These are phyloP conservation scores for Rousettus leschenaultii DNA, from an alignment of 2,113 vertebrate species.

Conservation along the genomic window DNA sequence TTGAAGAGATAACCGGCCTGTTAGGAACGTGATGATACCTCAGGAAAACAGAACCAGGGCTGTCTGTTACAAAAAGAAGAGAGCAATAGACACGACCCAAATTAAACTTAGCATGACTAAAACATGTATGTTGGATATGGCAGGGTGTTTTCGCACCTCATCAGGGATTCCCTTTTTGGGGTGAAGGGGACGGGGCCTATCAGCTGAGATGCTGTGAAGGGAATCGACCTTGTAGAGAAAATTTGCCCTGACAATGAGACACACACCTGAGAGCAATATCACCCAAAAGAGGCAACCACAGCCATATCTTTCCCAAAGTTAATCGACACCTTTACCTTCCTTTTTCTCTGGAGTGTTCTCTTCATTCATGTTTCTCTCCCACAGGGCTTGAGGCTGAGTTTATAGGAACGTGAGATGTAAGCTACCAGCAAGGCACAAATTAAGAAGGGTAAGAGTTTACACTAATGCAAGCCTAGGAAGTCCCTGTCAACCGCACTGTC, in stretches of 20 bases:
- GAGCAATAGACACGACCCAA: neutral
- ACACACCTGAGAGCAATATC: neutral
- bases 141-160: neutral
- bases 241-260: neutral
- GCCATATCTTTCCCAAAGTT: neutral
- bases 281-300: neutral
- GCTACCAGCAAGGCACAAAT: neutral
- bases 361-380: neutral
- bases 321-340: neutral
- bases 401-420: neutral
- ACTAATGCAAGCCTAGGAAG: neutral
- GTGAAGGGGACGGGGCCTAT: neutral
- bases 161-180: neutral
- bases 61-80: neutral
- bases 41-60: neutral
- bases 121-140: neutral
- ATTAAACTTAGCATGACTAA: neutral
- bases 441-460: neutral
- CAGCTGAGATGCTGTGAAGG: neutral
- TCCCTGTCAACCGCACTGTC: neutral
- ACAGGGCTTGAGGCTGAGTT: neutral
- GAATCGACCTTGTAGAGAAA: neutral
- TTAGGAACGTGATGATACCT: neutral
- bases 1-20: neutral
- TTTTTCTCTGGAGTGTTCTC: neutral